A percentile compares a stretch with the other conserved stretches of the same genome.
Conservation (phyloP, 2,888 invertebrate species). For the Chesias legatella region DNA sequence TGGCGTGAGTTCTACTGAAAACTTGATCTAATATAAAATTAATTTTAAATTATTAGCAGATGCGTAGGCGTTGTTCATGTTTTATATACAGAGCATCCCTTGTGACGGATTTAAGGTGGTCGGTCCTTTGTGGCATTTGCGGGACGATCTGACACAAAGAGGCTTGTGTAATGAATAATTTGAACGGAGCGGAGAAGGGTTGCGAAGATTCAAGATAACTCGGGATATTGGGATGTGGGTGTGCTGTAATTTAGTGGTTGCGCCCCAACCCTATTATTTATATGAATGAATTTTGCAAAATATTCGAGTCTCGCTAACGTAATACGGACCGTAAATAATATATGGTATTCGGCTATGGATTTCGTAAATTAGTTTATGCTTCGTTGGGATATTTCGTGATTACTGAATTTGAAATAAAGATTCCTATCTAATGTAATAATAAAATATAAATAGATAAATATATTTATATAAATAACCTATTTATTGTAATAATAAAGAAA, state of each 20-base stretch:
- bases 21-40: no score
- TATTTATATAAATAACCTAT: no score
- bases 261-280: neutral
- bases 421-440: no score
- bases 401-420: no score
- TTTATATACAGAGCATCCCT: constrained; percentile 17
- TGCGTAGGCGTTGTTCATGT: constrained; percentile 12
- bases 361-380: no score
- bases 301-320: neutral
- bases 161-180: constrained; percentile 31
- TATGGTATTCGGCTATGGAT: no score
- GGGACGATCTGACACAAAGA: constrained; percentile 29
- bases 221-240: constrained; percentile 23
- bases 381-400: no score
- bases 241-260: constrained; percentile 24
- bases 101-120: constrained; percentile 20
- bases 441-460: no score
- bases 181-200: constrained; percentile 21
- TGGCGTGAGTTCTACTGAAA: no score
- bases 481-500: no score
- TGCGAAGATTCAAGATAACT: constrained; percentile 26
- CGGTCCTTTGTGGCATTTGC: constrained; percentile 27
- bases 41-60: no score
- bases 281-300: constrained; percentile 2
- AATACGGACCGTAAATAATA: neutral